A percentile compares a stretch with the other conserved stretches of the same genome.
These are phyloP conservation scores for Linhomoeus sp. DNA, from an alignment of 2,888 invertebrate genomes.

Conservation along the genomic window DNA sequence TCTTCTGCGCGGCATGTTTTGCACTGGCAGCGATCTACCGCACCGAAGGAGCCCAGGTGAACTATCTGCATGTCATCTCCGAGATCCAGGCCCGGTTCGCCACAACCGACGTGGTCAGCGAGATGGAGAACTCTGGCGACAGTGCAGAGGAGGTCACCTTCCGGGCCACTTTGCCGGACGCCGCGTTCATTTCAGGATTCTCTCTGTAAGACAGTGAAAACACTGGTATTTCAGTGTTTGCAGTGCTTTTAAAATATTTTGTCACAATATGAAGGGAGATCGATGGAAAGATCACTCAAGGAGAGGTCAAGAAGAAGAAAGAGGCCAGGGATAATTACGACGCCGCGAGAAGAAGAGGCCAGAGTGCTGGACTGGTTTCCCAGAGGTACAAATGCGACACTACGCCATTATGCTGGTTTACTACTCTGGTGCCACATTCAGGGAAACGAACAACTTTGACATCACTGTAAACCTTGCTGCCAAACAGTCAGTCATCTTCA, in stretches of 20 bases:
- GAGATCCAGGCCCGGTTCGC: background rate
- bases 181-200: background rate
- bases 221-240: no score
- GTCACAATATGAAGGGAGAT: no score
- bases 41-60: no score
- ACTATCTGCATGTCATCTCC: background rate
- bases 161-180: background rate
- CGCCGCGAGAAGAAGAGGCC: no score
- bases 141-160: background rate
- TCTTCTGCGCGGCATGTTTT: no score
- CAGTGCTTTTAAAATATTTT: no score
- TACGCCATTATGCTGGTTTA: no score
- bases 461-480: conserved; percentile 5
- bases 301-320: conserved; percentile 23
- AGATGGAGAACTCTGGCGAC: background rate
- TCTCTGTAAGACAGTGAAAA: no score
- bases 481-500: conserved; percentile 39
- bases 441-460: conserved; percentile 6
- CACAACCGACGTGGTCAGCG: background rate
- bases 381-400: no score
- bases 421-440: no score
- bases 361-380: no score
- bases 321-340: conserved; percentile 15
- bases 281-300: background rate
- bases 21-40: no score